Base-by-base conservation (phyloP, 2,888 invertebrate genomes). In the Drosophila koepferae region DNA sequence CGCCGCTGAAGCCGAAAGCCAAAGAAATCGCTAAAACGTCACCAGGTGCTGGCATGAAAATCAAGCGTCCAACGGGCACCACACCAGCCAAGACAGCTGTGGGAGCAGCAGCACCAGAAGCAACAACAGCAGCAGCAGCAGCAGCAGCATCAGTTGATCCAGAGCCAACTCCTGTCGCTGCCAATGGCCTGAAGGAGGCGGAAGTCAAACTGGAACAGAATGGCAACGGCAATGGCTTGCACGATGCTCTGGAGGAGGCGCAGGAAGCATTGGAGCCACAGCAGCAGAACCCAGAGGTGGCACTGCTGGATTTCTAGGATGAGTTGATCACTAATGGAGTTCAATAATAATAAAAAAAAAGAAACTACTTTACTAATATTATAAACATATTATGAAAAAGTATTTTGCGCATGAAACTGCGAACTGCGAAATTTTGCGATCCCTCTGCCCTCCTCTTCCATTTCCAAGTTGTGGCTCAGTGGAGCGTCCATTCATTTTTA, bases 351-450 rank as follows among this genome's bases (percentile, higher is more conserved):
- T 48, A 54, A 43, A 46, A 63, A 72, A 63, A 78, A 62, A 7
- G 36, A 38, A 54, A 40, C 77, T 86, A 87, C 87, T 86, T 87
- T 87, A 77, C 84, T 83, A 86, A 90, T 90, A 86, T 86, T 86
- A 86, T 87, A 78, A 86, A 81, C 81, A 88, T 90, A 89, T 90
- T 90, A 77, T 74, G 76, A 54, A 72, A 73, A 90, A 89, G 86
- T 84, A 82, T 80, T 80, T 75, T 70, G 63, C 55, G 56, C 60
- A 54, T 74, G 23, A 65, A 59, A 74, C 16, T 66, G 59, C 77
- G 53, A 74, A 63, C 58, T 28, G 55, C 54, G 46, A 70, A 67
- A 61, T 55, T 36, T 41, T 34, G 40, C 66, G 58, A 69, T 48
- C 43, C 23, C n/a, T 16, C 38, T 23, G 38, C 38, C 38, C 34